Evolutionary conservation across 2,113 vertebrate species (phyloP), one percentile per base, ranked within the genome.

Genomic region (Callithrix jacchus): DNA sequence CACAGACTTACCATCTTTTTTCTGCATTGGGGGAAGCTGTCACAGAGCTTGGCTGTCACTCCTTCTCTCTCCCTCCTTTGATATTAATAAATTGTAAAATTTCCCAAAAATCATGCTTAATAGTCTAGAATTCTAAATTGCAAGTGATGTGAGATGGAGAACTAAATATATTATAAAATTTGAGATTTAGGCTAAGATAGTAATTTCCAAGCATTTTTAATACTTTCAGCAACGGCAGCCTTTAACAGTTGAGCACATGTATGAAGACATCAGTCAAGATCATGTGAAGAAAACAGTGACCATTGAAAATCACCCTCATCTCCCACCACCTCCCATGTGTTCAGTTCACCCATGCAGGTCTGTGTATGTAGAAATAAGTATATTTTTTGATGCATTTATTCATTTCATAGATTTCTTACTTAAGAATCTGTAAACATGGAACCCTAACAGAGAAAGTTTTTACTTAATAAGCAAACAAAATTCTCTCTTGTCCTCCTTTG

Each of bases 211-310:
- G 68, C 10, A 8, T 68, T 56, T 90, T 93, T 93, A 94, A 82
- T 94, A 47, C n/a, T 97, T 95, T 2, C 96, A 99, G 99, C 99
- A 99, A 98, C 98, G 99, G 40, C 99, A 99, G 70, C 99, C 99
- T 30, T 98, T 99, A 98, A 99, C 99, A 8, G 99, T 99, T 97
- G 99, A 99, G 3, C 99, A 99, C 87, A 99, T 99, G 99, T 99
- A 99, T 89, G 99, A 99, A 98, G 99, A 99, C 98, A 99, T 99
- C 98, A 99, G 99, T 98, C 99, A 99, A 98, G 99, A 99, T 98
- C 99, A 99, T 0, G 99, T 99, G 95, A 99, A 99, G 98, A 99
- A 99, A 98, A 99, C 99, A 0, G 99, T 99, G 96, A 99, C 99
- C 91, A 99, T 99, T 97, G 99, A 99, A 98, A 99, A 99, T 98